A percentile compares a stretch with the other conserved stretches of the same genome.
phyloP scores from a whole-genome alignment of 2,113 vertebrate species.

The Tinamus guttatus region DNA sequence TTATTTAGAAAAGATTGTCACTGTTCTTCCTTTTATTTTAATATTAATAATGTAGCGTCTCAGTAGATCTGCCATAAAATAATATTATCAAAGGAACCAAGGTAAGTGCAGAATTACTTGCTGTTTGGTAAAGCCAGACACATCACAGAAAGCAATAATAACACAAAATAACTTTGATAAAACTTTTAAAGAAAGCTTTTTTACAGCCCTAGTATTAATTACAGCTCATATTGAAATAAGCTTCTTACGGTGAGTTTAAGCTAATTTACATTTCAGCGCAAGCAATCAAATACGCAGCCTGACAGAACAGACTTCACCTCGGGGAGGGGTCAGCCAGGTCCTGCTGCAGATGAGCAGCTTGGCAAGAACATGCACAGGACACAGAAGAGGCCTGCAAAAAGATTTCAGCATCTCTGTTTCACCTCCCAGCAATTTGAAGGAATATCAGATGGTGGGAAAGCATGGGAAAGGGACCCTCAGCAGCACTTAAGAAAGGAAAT shows the following conservation, averaged over 20 bases:
- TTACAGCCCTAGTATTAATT: constrained; percentile 25
- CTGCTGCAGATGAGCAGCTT: not conserved
- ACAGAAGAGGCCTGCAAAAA: not conserved
- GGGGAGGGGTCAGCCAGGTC: not conserved
- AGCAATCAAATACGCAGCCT: not conserved
- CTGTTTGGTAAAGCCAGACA: constrained; percentile 61
- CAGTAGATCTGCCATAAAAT: constrained; percentile 27
- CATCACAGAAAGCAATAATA: constrained; percentile 41
- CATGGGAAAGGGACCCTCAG: not conserved
- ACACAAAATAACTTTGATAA: constrained; percentile 41
- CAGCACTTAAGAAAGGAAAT: constrained; percentile 48
- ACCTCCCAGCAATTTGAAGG: not conserved
- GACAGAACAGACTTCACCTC: not conserved
- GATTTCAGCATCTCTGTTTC: not conserved
- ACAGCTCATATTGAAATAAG: constrained; percentile 38
- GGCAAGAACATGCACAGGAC: not conserved
- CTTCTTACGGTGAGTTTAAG: constrained; percentile 6
- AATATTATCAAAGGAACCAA: constrained; percentile 43
- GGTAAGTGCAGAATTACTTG: constrained; percentile 55
- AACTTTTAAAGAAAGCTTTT: constrained; percentile 53
- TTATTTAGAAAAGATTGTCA: constrained; percentile 15
- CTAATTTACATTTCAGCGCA: constrained; percentile 21
- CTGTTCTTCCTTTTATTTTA: constrained; percentile 25
- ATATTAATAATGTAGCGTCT: constrained; percentile 20
- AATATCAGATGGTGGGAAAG: not conserved